A percentile compares a stretch with the other conserved stretches of the same genome.
phyloP scores from a whole-genome alignment of 2,113 vertebrate species.

The Kryptolebias marmoratus region DNA sequence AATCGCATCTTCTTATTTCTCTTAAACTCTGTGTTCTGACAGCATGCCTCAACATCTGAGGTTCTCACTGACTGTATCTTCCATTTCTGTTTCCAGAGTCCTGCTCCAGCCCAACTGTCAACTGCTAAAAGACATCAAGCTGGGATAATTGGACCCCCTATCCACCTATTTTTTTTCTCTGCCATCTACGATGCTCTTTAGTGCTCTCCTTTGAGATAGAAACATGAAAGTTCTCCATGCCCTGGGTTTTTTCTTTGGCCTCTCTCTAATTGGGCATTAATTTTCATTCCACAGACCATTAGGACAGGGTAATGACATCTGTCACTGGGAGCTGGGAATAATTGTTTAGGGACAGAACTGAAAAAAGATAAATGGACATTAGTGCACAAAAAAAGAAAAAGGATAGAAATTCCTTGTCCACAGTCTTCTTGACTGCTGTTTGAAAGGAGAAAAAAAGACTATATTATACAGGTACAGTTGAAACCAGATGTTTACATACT shows the following conservation, averaged over 20 bases:
- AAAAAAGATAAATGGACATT: constrained; percentile 51
- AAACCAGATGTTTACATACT: too few species aligned
- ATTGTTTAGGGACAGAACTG: constrained; percentile 43
- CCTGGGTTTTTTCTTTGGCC: constrained; percentile 40
- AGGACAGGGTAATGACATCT: constrained; percentile 59
- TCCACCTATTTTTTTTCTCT: constrained; percentile 45
- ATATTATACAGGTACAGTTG: too few species aligned
- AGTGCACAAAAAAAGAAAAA: constrained; percentile 20
- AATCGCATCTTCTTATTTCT: not conserved
- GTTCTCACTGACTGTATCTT: constrained; percentile 55
- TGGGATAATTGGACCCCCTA: constrained; percentile 74
- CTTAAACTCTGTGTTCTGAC: constrained; percentile 24
- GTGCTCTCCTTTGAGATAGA: constrained; percentile 49
- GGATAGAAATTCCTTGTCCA: too few species aligned
- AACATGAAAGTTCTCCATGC: constrained; percentile 43
- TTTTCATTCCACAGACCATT: constrained; percentile 57
- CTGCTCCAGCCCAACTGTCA: constrained; percentile 40
- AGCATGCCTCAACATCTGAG: constrained; percentile 52
- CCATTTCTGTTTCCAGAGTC: constrained; percentile 47
- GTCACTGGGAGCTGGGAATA: constrained; percentile 45
- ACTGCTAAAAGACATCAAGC: constrained; percentile 62
- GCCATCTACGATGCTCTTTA: constrained; percentile 47
- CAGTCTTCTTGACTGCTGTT: too few species aligned
- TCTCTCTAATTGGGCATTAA: constrained; percentile 58
- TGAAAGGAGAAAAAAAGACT: too few species aligned